phyloP scores from a whole-genome alignment of 2,888 invertebrate species.

The Lycaena phlaeas region DNA sequence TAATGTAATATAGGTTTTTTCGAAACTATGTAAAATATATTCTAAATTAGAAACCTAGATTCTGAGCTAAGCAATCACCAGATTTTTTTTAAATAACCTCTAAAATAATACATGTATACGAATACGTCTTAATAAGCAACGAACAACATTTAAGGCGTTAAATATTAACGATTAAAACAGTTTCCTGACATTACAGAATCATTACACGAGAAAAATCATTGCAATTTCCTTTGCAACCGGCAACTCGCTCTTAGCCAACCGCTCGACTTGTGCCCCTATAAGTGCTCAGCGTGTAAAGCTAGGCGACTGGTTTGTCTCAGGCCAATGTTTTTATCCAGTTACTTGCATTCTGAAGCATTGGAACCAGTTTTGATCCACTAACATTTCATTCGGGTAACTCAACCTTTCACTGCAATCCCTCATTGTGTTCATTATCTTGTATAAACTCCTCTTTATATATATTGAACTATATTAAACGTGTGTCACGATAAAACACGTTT shows the following conservation, averaged over 20 bases:
- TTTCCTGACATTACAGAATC: slow-evolving; percentile 16
- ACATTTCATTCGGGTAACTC: slow-evolving; percentile 49
- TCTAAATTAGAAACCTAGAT: no score
- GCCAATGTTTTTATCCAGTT: slow-evolving; percentile 66
- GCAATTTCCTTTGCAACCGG: slow-evolving; percentile 24
- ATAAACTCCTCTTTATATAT: slow-evolving; percentile 12
- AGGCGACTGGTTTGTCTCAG: slow-evolving; percentile 60
- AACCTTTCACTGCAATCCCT: slow-evolving; percentile 61
- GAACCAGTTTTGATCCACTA: slow-evolving; percentile 60
- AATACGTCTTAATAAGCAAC: no score
- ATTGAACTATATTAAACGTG: not conserved
- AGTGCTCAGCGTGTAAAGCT: slow-evolving; percentile 25
- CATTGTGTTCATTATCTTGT: slow-evolving; percentile 37
- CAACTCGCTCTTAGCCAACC: slow-evolving; percentile 27
- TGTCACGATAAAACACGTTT: no score
- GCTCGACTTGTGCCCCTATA: slow-evolving; percentile 28
- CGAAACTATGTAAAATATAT: no score
- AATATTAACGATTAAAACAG: slow-evolving; percentile 12
- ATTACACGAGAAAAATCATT: slow-evolving; percentile 15
- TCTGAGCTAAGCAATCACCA: no score
- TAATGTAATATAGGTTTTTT: no score
- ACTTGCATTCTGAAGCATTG: slow-evolving; percentile 67
- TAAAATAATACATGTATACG: no score
- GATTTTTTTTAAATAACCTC: no score
- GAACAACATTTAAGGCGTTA: no score